phyloP scores from a whole-genome alignment of 1,140 invertebrate genomes.

The Cydia pomonella region DNA sequence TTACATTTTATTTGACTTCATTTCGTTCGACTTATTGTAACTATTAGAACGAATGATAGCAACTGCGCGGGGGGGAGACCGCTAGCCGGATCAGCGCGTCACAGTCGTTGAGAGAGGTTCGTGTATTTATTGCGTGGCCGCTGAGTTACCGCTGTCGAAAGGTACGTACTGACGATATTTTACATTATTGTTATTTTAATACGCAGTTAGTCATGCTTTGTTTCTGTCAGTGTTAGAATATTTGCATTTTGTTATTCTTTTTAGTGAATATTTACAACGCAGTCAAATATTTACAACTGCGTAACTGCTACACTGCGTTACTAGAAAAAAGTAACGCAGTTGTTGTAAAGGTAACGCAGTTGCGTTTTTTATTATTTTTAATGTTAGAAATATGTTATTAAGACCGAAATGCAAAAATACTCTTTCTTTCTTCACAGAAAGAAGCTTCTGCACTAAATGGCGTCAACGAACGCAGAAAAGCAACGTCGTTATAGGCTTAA shows the following conservation, averaged over 20 bases:
- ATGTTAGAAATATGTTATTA: slow-evolving; percentile 10
- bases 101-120: slow-evolving; percentile 27
- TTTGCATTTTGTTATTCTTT: too few relatives aligned
- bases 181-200: slow-evolving; percentile 20
- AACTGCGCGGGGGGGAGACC: slow-evolving; percentile 7
- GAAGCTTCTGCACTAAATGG: slow-evolving; percentile 24
- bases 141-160: slow-evolving; percentile 25
- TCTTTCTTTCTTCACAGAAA: slow-evolving; percentile 14
- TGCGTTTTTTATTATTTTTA: slow-evolving; percentile 8
- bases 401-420: slow-evolving; percentile 17
- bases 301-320: slow-evolving; percentile 3
- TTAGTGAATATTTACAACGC: not conserved
- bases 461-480: slow-evolving; percentile 7
- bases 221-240: too few relatives aligned
- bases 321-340: slow-evolving; percentile 4
- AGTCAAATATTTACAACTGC: slow-evolving; percentile 1
- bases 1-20: not conserved
- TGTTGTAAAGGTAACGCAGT: not conserved
- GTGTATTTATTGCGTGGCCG: slow-evolving; percentile 18
- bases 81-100: slow-evolving; percentile 17
- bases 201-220: not conserved
- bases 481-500: not conserved
- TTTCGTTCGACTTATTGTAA: not conserved
- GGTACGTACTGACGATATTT: slow-evolving; percentile 4
- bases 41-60: not conserved